Conservation (phyloP, 64 coral and sea anemone genomes). For the Stichodactyla mertensii region DNA sequence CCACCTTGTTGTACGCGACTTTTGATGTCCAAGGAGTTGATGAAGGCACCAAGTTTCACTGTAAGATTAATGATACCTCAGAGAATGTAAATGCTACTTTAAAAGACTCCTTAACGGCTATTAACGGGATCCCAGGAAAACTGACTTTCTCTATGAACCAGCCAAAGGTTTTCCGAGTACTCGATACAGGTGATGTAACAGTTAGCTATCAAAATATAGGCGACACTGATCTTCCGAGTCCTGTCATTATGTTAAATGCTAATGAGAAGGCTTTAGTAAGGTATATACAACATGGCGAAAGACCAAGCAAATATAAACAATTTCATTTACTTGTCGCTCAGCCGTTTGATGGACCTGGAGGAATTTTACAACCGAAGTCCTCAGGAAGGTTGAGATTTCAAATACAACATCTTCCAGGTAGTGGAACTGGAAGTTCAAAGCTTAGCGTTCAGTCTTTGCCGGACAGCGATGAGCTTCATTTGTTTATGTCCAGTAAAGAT, state of each 20-base stretch:
- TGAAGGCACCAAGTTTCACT: conserved; percentile 33
- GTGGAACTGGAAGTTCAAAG: conserved; percentile 1
- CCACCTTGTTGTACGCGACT: conserved; percentile 55
- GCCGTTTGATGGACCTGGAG: conserved; percentile 55
- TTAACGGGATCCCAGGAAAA: conserved; percentile 43
- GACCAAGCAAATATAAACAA: conserved; percentile 10
- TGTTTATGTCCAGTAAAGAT: conserved; percentile 62
- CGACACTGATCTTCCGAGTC: conserved; percentile 54
- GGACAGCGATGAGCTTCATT: conserved; percentile 37
- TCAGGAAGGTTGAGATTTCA: conserved; percentile 54
- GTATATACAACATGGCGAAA: conserved; percentile 47
- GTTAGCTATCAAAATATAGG: conserved; percentile 74
- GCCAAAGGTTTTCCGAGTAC: conserved; percentile 32
- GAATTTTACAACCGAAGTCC: conserved; percentile 54
- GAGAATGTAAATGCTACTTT: conserved; percentile 19
- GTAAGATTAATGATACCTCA: conserved; percentile 25
- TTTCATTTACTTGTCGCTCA: conserved; percentile 49
- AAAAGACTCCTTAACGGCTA: conserved; percentile 32
- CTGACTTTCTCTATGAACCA: conserved; percentile 34
- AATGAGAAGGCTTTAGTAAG: conserved; percentile 17
- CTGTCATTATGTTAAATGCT: conserved; percentile 30
- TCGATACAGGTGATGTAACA: conserved; percentile 37
- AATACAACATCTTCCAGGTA: background rate
- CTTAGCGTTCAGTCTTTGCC: background rate
- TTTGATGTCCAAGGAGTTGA: conserved; percentile 26